A percentile compares a stretch with the other conserved stretches of the same genome.
phyloP scores from a whole-genome alignment of 30 jellyfish, hydroid and myxozoan genomes.

The Morbakka virulenta region DNA sequence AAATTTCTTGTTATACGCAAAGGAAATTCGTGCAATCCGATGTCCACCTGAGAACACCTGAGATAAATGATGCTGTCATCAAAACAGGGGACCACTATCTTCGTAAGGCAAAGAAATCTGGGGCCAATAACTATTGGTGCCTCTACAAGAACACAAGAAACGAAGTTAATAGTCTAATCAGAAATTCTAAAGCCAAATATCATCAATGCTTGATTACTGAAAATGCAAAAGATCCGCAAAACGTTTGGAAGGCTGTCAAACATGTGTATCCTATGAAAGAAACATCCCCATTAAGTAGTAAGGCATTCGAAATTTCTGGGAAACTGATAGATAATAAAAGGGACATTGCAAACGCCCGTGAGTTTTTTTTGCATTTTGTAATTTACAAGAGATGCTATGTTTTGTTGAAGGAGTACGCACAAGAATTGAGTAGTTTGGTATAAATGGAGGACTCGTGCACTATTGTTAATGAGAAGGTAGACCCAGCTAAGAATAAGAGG shows the following conservation, averaged over 20 bases:
- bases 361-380: too few species aligned
- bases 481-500: too few species aligned
- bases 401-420: too few species aligned
- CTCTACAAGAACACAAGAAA: conserved; percentile 23
- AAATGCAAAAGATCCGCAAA: conserved; percentile 18
- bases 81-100: conserved; percentile 36
- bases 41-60: conserved; percentile 44
- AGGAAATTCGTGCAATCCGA: conserved; percentile 31
- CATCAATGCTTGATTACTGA: conserved; percentile 3
- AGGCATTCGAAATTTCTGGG: conserved; percentile 19
- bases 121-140: conserved; percentile 29
- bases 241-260: conserved; percentile 33
- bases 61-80: conserved; percentile 4
- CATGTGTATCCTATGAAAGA: neutral
- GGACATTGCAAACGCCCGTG: conserved; percentile 64
- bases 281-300: too few species aligned
- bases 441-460: too few species aligned
- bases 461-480: too few species aligned
- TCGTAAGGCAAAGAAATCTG: conserved; percentile 18
- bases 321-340: conserved; percentile 47
- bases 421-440: too few species aligned
- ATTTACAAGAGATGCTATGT: too few species aligned
- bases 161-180: conserved; percentile 10
- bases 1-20: too few species aligned
- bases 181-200: conserved; percentile 25